Conservation (phyloP, 2,113 vertebrate genomes). For the Emydura subglobosa region DNA sequence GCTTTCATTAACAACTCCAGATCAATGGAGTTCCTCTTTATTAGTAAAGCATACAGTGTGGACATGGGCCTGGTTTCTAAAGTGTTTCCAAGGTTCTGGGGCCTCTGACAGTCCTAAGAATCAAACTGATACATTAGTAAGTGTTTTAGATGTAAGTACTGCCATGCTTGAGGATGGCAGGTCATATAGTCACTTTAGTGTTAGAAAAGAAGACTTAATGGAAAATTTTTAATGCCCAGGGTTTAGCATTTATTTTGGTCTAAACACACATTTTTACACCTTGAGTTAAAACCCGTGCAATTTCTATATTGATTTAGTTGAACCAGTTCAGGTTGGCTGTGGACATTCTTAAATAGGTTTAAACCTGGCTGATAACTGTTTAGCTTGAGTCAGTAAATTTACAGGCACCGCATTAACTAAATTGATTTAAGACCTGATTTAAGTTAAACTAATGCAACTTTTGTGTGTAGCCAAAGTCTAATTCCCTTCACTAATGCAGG, state of each 20-base stretch:
- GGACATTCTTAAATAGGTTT: slow-evolving; percentile 30
- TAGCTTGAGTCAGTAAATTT: slow-evolving; percentile 37
- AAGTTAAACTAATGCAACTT: slow-evolving; percentile 48
- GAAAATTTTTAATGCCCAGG: background rate
- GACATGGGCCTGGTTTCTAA: background rate
- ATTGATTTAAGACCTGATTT: slow-evolving; percentile 59
- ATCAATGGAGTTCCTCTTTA: too few relatives aligned
- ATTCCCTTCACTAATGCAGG: background rate
- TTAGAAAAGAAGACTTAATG: background rate
- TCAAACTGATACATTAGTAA: background rate
- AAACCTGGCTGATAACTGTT: slow-evolving; percentile 42
- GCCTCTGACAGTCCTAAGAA: background rate
- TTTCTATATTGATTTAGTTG: background rate
- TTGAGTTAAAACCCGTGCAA: too few relatives aligned
- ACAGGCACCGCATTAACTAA: slow-evolving; percentile 35
- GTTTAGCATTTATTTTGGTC: background rate
- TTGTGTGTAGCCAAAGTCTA: slow-evolving; percentile 32
- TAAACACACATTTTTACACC: too few relatives aligned
- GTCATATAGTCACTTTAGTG: background rate
- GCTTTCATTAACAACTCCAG: background rate
- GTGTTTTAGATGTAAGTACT: background rate
- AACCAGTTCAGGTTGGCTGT: background rate
- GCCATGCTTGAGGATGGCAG: background rate
- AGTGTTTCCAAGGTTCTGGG: background rate
- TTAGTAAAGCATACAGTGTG: too few relatives aligned